Evolutionary conservation across 2,888 invertebrate genomes (phyloP), one percentile per base, ranked within the genome.

Genomic region (Cheilosia urbana): DNA sequence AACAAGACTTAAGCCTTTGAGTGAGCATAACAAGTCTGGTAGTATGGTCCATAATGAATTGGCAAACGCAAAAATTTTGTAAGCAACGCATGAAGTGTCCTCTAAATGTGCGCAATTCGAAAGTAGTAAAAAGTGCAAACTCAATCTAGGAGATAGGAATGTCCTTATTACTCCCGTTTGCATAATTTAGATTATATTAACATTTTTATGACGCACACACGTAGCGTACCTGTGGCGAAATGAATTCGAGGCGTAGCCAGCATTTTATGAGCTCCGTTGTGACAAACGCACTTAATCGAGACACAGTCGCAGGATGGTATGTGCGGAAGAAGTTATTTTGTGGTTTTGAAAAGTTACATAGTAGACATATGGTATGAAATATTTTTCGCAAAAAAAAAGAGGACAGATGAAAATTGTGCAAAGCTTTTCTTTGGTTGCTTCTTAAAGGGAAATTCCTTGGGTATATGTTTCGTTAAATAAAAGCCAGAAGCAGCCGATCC

Each of bases 171-270:
- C 5, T 30, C 42, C 19, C 42, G 13, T 71, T 60, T 75, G 58
- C 65, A 75, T 75, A 75, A 30, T 58, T 75, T 45, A 65, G 65
- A 30, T 58, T 58, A 19, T 49, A 75, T 66, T 63, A 66, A 65
- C 49, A 27, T 58, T 65, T 75, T 75, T 65, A 75, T 30, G 57
- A 49, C 73, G 27, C 63, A 21, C 49, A 66, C 19, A 2, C 24
- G 42, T 37, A 13, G 15, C 42, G n/a, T 51, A 13, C 60, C 21
- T 47, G 40, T 42, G 63, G 34, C 49, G 7, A 60, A 60, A 71
- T 71, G 49, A 60, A 58, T 58, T 60, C 27, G 11, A 15, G 11
- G 24, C 27, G 34, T 19, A 21, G 30, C 9, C n/a, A 30, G 13
- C 2, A n/a, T 66, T 40, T 37, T 24, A 51, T 65, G 34, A 24